phyloP scores from a whole-genome alignment of 2,113 vertebrate genomes.

The Nipponia nippon region DNA sequence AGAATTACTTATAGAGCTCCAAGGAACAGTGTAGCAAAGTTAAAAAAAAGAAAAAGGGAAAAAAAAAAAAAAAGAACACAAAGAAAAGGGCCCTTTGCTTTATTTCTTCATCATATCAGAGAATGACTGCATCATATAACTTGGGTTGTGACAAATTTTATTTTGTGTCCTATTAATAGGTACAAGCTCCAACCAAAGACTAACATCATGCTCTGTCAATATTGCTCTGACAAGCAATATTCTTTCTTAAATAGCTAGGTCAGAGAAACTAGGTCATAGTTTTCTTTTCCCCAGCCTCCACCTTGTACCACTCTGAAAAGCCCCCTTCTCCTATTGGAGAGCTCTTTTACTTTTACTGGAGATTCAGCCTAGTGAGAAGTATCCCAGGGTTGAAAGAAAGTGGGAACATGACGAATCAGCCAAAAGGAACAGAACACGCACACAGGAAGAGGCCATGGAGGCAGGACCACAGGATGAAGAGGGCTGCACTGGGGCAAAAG shows the following conservation, averaged over 20 bases:
- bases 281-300: not conserved
- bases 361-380: not conserved
- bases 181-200: not conserved
- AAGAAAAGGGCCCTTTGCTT: not conserved
- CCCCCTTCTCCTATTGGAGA: not conserved
- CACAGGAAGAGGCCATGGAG: not conserved
- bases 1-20: not conserved
- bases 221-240: not conserved
- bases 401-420: not conserved
- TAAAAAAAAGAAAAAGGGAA: not conserved
- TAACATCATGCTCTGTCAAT: not conserved
- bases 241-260: not conserved
- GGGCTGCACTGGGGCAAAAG: not conserved
- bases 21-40: not conserved
- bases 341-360: not conserved
- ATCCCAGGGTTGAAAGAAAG: not conserved
- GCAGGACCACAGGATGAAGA: not conserved
- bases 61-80: too few relatives aligned
- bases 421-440: not conserved
- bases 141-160: not conserved
- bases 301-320: not conserved
- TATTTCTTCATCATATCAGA: not conserved
- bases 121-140: not conserved
- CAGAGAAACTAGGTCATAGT: constrained; percentile 8
- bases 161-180: not conserved